Conservation (phyloP, 2,113 vertebrate genomes). For the Pterocles orientalis region DNA sequence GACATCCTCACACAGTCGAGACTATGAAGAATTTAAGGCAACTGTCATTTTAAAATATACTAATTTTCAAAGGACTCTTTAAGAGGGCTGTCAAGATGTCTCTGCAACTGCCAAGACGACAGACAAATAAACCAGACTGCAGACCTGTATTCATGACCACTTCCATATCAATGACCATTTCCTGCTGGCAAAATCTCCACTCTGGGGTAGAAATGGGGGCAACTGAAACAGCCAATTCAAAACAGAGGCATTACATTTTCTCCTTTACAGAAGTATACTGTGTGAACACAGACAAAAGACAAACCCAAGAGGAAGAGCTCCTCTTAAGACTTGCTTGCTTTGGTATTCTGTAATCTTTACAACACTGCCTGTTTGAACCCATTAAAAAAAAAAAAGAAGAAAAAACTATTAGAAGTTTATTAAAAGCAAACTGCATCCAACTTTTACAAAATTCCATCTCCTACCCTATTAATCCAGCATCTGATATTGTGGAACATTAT, state of each 20-base stretch:
- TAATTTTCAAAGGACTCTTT: background rate
- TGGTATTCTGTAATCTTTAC: background rate
- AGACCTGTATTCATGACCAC: background rate
- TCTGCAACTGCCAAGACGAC: background rate
- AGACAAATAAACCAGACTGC: background rate
- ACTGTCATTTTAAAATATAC: background rate
- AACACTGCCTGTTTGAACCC: background rate
- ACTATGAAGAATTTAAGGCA: background rate
- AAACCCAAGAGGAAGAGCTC: background rate
- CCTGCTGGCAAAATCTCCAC: background rate
- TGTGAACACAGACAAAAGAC: background rate
- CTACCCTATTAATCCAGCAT: background rate
- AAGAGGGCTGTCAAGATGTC: background rate
- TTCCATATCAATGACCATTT: background rate
- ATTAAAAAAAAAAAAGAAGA: background rate
- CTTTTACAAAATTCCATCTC: background rate
- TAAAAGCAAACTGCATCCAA: background rate
- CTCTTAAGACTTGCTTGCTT: background rate
- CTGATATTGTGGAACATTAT: background rate
- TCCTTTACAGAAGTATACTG: background rate
- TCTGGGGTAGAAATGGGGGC: background rate
- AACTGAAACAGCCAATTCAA: background rate
- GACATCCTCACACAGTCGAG: background rate
- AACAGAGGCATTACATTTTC: background rate
- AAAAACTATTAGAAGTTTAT: background rate